A percentile compares a stretch with the other conserved stretches of the same genome.
Conservation (phyloP, 2,888 invertebrate genomes). For the Abrostola triplasia region DNA sequence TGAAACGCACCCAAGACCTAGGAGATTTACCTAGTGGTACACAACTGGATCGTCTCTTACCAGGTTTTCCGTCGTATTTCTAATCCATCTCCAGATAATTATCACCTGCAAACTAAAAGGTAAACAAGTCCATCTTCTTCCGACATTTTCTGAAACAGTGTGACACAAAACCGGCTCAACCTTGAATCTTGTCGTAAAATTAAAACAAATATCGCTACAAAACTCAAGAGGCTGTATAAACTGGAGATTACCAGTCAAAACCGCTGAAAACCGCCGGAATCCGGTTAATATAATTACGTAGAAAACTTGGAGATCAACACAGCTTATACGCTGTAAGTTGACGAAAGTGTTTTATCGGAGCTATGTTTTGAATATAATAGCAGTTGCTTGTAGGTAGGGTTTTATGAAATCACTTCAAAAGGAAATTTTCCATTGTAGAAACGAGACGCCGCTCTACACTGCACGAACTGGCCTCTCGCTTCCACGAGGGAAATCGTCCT, state of each 20-base stretch:
- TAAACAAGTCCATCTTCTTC: constrained; percentile 4
- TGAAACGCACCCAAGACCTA: too few relatives aligned
- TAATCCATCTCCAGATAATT: too few relatives aligned
- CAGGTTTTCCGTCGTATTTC: too few relatives aligned
- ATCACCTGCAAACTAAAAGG: too few relatives aligned
- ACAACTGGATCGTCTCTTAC: too few relatives aligned
- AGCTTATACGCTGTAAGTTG: constrained; percentile 47
- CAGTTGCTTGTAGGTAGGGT: constrained; percentile 5
- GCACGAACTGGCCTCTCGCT: too few relatives aligned
- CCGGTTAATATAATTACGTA: constrained; percentile 58
- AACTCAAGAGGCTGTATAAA: constrained; percentile 53
- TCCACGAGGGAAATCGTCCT: too few relatives aligned
- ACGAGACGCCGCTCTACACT: too few relatives aligned
- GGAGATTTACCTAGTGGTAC: too few relatives aligned
- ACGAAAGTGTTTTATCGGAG: constrained; percentile 43
- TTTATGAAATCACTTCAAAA: background rate
- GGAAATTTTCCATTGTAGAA: too few relatives aligned
- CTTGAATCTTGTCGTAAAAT: constrained; percentile 41
- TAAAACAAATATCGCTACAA: constrained; percentile 52
- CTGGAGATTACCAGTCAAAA: constrained; percentile 55
- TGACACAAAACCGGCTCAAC: constrained; percentile 22
- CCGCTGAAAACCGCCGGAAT: constrained; percentile 51
- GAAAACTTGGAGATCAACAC: constrained; percentile 55
- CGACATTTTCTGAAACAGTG: constrained; percentile 7
- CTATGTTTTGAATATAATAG: constrained; percentile 36